Evolutionary conservation across 2,888 invertebrate genomes (phyloP).

Genomic region (Hesperia comma): DNA sequence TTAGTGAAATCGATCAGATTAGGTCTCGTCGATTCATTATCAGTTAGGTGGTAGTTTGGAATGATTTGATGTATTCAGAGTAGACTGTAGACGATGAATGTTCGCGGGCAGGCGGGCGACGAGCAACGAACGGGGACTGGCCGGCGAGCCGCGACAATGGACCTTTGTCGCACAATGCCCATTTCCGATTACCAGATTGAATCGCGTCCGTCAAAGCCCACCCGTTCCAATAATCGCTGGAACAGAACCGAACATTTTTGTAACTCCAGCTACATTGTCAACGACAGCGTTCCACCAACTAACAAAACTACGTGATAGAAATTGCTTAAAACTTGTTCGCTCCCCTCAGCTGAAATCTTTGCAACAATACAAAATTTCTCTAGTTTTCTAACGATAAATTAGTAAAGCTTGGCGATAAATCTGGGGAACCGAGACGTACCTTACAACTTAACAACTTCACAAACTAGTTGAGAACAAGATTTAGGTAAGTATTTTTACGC

Average conservation of each 20-base stretch:
- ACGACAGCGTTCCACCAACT: slow-evolving; percentile 24
- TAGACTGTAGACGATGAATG: slow-evolving; percentile 39
- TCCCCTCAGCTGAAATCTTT: slow-evolving; percentile 21
- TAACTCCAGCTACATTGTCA: slow-evolving; percentile 40
- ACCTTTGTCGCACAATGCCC: slow-evolving; percentile 81
- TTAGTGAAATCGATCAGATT: slow-evolving; percentile 35
- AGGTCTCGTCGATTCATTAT: slow-evolving; percentile 28
- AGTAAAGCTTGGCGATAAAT: slow-evolving; percentile 29
- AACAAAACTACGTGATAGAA: slow-evolving; percentile 30
- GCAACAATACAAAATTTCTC: slow-evolving; percentile 26
- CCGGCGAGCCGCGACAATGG: slow-evolving; percentile 61
- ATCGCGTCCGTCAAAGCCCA: slow-evolving; percentile 74
- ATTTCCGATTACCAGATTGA: slow-evolving; percentile 84
- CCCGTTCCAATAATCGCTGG: slow-evolving; percentile 65
- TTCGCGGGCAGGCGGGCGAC: slow-evolving; percentile 31
- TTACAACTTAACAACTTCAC: slow-evolving; percentile 20
- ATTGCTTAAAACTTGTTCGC: slow-evolving; percentile 33
- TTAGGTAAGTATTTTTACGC: slow-evolving; percentile 5
- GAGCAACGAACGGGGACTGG: slow-evolving; percentile 35
- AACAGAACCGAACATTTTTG: slow-evolving; percentile 50
- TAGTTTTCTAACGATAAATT: slow-evolving; percentile 30
- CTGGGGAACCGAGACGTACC: slow-evolving; percentile 17
- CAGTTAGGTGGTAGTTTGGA: slow-evolving; percentile 28
- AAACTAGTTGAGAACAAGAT: slow-evolving; percentile 30
- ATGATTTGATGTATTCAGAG: slow-evolving; percentile 33